phyloP scores from a whole-genome alignment of 2,797 vertebrate species.

The Loris lydekkerianus region DNA sequence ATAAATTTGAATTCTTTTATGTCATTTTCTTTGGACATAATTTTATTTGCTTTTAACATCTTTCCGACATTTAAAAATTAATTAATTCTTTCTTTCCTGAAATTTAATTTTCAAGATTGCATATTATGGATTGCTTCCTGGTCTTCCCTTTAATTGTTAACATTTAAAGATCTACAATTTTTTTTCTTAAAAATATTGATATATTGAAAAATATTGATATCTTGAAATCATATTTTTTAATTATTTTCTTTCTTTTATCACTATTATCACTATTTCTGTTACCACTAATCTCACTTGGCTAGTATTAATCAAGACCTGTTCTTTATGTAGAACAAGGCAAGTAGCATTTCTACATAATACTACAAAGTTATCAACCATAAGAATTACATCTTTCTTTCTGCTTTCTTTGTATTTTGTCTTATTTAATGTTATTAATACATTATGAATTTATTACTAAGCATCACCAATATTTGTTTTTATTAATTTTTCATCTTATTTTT shows the following conservation, averaged over 20 bases:
- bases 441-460: not conserved
- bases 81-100: not conserved
- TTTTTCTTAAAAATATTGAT: not conserved
- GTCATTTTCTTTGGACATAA: not conserved
- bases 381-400: not conserved
- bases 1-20: not conserved
- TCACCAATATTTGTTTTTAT: not conserved
- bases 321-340: not conserved
- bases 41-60: not conserved
- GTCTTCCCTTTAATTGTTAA: not conserved
- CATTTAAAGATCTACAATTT: not conserved
- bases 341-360: not conserved
- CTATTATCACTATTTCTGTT: too few species aligned
- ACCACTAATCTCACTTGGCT: too few species aligned
- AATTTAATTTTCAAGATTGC: not conserved
- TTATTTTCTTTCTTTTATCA: too few species aligned
- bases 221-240: too few species aligned
- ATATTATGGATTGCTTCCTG: not conserved
- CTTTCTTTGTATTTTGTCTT: not conserved
- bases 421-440: not conserved
- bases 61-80: not conserved
- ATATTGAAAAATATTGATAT: too few species aligned
- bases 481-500: not conserved
- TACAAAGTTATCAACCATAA: not conserved
- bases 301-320: not conserved